Base-by-base conservation (phyloP, 2,113 vertebrate species). In the Anguilla rostrata region DNA sequence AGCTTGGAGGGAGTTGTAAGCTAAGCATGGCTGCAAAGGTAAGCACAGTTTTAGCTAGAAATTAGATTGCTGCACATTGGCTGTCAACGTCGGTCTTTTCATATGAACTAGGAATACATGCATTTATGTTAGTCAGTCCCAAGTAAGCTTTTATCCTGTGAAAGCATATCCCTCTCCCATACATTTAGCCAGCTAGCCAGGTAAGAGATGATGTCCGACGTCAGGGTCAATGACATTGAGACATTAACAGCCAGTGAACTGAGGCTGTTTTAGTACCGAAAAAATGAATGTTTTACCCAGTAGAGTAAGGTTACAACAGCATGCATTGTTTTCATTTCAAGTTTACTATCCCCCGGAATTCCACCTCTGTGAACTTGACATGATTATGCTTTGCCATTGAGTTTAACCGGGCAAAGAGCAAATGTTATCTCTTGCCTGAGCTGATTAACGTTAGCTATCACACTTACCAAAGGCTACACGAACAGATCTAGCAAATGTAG, bases 1-100 rank as follows among this genome's bases (percentile, higher is more conserved):
- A 89, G 39, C 78, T 81, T 83, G 34, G 18, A 82, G n/a, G 88
- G 89, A 87, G 39, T 86, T 84, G 90, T 78, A 78, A 92, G 89
- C 90, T 91, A 90, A 95, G 92, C 91, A 95, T 95, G 95, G 94
- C 95, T 93, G 93, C 94, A 88, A 95, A 96, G 95, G 95, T 96
- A 96, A 95, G 94, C 87, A 83, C 53, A 57, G 12, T 80, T 41
- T 66, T 85, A 34, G 34, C 22, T 40, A 40, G 22, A 71, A 49
- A 84, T 34, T 81, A 39, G 5, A 5, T 43, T 56, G 66, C 86
- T 78, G 75, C 83, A 46, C 16, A 16, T 9, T 20, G 60, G 78
- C 5, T 7, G 75, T 80, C 0, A 6, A 1, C 9, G 15, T 14
- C 66, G 81, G 34, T 78, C 12, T 49, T 53, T 41, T 53, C 56